Evolutionary conservation across 2,797 vertebrate genomes (phyloP), one percentile per base, ranked within the genome.

Genomic region (Microctenopoma steveboyesi): DNA sequence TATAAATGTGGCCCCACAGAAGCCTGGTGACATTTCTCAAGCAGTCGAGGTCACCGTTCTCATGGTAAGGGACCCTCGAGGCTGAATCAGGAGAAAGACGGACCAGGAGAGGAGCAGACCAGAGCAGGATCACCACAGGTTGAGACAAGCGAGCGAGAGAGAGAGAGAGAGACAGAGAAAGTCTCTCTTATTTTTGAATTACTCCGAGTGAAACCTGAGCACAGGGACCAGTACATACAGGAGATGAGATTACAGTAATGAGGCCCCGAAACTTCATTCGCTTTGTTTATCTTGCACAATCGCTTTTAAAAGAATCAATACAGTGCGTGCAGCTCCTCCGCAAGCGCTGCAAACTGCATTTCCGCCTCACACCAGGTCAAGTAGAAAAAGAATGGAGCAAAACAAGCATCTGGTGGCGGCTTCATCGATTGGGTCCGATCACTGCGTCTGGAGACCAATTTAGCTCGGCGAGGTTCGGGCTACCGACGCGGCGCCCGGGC

Each of bases 361-460:
- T 64, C 9, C 66, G 30, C 46, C 39, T 73, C 58, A 51, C 46
- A 39, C 53, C 59, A 59, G 65, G 66, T 78, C 67, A 56, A 52
- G 70, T 39, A 59, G 57, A 27, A 79, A 35, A 47, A 51, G 37
- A 62, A 51, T 27, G 13, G 61, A 74, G 64, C 30, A 59, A 63
- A 83, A 66, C 48, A 56, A 67, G 43, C 35, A 27, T 37, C 15
- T 18, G 16, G 33, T 59, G 46, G 51, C 11, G 7, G 50, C 35
- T 53, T 55, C 58, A 89, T 91, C 8, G 81, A 90, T 89, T 57
- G 9, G 27, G 27, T 57, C 68, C 35, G 71, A 84, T 84, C 69
- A 37, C 60, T 4, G 57, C 45, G 51, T 72, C 74, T 48, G 62
- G 65, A 70, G 77, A 69, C 67, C 81, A 74, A 79, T 87, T 86